Evolutionary conservation across 92 coral and sea anemone species (phyloP).

Genomic region (Anthopleura xanthogrammica): DNA sequence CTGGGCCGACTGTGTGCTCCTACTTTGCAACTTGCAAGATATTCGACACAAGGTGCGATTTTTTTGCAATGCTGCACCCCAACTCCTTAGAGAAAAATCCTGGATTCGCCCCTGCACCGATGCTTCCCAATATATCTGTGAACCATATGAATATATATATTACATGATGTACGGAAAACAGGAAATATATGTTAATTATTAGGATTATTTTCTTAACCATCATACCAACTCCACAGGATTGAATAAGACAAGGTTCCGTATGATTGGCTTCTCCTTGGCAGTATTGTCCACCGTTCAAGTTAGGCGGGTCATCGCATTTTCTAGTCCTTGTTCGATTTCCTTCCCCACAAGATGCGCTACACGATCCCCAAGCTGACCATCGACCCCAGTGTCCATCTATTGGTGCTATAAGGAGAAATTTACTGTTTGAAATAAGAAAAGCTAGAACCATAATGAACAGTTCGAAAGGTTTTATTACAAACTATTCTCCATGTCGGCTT

Average conservation of each 20-base stretch:
- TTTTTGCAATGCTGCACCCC: too few relatives aligned
- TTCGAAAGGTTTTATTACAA: too few relatives aligned
- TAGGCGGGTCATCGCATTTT: constrained; percentile 56
- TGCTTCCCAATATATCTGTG: too few relatives aligned
- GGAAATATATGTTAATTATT: not conserved
- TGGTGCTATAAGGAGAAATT: constrained; percentile 40
- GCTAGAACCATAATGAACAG: too few relatives aligned
- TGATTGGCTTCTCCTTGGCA: constrained; percentile 40
- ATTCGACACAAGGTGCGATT: too few relatives aligned
- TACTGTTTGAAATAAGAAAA: not conserved
- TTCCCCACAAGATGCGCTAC: constrained; percentile 50
- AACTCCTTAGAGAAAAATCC: too few relatives aligned
- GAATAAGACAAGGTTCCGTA: constrained; percentile 27
- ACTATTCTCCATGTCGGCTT: too few relatives aligned
- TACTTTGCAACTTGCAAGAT: too few relatives aligned
- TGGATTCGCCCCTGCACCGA: too few relatives aligned
- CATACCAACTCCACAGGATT: constrained; percentile 61
- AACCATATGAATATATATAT: too few relatives aligned
- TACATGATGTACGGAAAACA: too few relatives aligned
- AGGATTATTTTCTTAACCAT: not conserved
- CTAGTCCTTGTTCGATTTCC: constrained; percentile 68
- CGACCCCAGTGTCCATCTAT: constrained; percentile 74
- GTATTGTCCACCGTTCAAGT: constrained; percentile 53
- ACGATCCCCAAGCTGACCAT: constrained; percentile 67
- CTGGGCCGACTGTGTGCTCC: too few relatives aligned